Evolutionary conservation across 2,888 invertebrate genomes (phyloP), one percentile per base, ranked within the genome.

Genomic region (Drosophila limbata): DNA sequence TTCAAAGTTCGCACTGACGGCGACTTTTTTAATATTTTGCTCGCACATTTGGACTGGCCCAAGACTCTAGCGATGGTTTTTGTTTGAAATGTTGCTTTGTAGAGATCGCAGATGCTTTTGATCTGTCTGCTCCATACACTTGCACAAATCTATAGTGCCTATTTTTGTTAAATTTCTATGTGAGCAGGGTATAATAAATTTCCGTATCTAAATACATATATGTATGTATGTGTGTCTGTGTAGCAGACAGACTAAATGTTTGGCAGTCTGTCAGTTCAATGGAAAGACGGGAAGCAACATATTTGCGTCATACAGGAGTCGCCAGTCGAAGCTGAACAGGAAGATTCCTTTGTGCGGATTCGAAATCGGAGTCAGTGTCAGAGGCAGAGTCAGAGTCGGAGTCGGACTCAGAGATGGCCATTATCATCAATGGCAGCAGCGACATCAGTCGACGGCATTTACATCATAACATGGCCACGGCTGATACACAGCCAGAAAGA

Each of bases 401-500:
- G 44, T 17, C 11, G 62, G 59, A 25, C 6, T 25, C 25, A 25
- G 25, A 25, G 55, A 33, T 48, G 48, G 69, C 74, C 79, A 81
- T 83, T 85, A 85, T 79, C 84, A 73, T 77, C 79, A 75, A 52
- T 59, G 62, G 69, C 66, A 75, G 65, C 60, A 52, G 55, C 9
- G 28, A 47, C 47, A 10, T 10, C 19, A 47, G 51, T 33, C 15
- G 55, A 56, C 59, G 73, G 69, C 81, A 81, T 85, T 84, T 77
- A 81, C 84, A 85, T 84, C 84, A 84, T 84, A 84, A 84, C 79
- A 84, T 77, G 85, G 69, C 78, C 78, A 63, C 19, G 35, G 50
- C 77, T 86, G 84, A 83, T 85, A n/a, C n/a, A n/a, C n/a, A n/a
- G n/a, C n/a, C n/a, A 86, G 84, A 84, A 79, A 75, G 84, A 77